Base-by-base conservation (phyloP, 2,888 invertebrate genomes). In the Oxystoma pomonae region DNA sequence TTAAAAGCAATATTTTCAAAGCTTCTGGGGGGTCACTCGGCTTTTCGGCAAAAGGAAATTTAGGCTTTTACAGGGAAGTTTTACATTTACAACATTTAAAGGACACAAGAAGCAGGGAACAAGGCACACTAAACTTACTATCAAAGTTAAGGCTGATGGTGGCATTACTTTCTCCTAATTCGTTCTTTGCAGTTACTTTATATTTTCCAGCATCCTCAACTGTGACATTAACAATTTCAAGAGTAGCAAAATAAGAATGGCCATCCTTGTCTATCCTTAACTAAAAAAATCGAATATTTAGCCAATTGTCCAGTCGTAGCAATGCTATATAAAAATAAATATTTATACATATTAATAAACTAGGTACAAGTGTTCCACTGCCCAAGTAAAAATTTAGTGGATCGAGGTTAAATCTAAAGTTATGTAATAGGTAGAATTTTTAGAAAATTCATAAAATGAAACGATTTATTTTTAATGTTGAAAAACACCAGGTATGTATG, bases 121-220 rank as follows among this genome's bases (percentile, higher is more conserved):
- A 73, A 72, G 71, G 67, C 66, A 72, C 68, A 65, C 66, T 62
- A 70, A 77, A 92, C 95, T 94, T 87, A 97, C 97, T 96, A 89
- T 96, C 96, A 85, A 97, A 96, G 85, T 97, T 97, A 76, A 97
- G 89, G 84, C 96, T 96, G 82, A 96, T 95, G 69, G 96, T 96
- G 68, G 96, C 96, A 81, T 96, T 96, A 80, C 95, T 95, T 83
- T 98, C 97, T 80, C 98, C 98, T 76, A 96, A 88, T 83, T 96
- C 95, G 85, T 96, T 98, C 85, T 97, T 97, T 76, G 96, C 96
- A 76, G 93, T 95, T 76, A 96, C 95, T 85, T 94, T 91, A 84
- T 96, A 96, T 85, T 96, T 96, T 79, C 96, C 96, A 82, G 96
- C 96, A 85, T 96, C 96, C 86, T 96, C 96, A 76, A 96, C 94